Evolutionary conservation across 2,113 vertebrate genomes (phyloP).

Genomic region (Thymallus thymallus): DNA sequence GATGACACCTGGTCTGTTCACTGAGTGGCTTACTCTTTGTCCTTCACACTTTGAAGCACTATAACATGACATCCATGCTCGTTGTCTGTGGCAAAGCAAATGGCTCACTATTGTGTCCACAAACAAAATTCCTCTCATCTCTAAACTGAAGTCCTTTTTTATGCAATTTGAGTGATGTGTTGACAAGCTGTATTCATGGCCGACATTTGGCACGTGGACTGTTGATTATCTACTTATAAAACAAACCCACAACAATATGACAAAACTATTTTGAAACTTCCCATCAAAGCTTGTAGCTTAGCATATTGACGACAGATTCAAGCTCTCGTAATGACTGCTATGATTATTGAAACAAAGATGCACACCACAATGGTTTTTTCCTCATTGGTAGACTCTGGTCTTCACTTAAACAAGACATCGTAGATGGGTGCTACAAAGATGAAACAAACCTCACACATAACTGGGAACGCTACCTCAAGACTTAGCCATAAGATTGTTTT

Average conservation of each 20-base stretch:
- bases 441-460: slow-evolving; percentile 75
- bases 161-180: neutral
- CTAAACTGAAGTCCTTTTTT: neutral
- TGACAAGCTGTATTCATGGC: neutral
- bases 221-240: neutral
- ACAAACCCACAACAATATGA: neutral
- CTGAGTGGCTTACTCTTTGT: too few species aligned
- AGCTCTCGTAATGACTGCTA: slow-evolving; percentile 4
- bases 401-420: slow-evolving; percentile 30
- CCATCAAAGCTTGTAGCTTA: slow-evolving; percentile 1
- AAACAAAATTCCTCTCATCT: neutral
- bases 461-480: slow-evolving; percentile 80
- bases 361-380: slow-evolving; percentile 14
- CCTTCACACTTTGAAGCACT: too few species aligned
- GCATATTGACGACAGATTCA: slow-evolving; percentile 5
- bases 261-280: neutral
- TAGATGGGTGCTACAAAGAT: slow-evolving; percentile 48
- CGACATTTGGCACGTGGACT: neutral
- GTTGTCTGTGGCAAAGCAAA: slow-evolving; percentile 2
- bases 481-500: slow-evolving; percentile 74
- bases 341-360: slow-evolving; percentile 6
- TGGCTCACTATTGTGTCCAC: neutral
- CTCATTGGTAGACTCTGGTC: slow-evolving; percentile 36
- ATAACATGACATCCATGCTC: neutral
- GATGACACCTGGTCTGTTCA: neutral